Evolutionary conservation across 1,140 invertebrate species (phyloP).

Genomic region (Meloidogyne hapla): DNA sequence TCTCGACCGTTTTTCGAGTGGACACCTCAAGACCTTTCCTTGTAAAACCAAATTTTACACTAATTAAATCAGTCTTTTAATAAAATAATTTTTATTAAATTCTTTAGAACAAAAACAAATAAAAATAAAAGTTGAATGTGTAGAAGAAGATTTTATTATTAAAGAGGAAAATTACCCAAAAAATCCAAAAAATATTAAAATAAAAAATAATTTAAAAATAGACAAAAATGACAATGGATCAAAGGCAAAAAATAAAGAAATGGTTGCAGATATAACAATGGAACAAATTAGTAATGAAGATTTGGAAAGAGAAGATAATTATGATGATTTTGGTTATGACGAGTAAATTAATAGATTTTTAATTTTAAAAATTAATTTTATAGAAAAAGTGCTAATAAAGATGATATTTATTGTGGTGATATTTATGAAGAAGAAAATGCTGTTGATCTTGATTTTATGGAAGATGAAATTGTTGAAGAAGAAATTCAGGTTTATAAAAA

Average conservation of each 20-base stretch:
- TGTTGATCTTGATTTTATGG: constrained; percentile 3
- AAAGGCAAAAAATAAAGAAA: not conserved
- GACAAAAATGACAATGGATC: not conserved
- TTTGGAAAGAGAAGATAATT: not conserved
- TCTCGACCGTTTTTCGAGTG: too few relatives aligned
- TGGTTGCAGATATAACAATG: not conserved
- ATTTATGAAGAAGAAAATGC: not conserved
- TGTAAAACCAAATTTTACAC: too few relatives aligned
- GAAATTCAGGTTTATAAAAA: not conserved
- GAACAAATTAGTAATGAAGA: constrained; percentile 1
- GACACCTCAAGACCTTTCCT: too few relatives aligned
- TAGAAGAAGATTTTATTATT: too few relatives aligned
- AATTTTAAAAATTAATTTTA: not conserved
- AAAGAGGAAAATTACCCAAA: too few relatives aligned
- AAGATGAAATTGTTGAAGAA: not conserved
- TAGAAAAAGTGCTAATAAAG: not conserved
- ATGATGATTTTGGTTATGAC: not conserved
- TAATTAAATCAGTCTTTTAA: too few relatives aligned
- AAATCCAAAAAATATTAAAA: not conserved
- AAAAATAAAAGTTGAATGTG: too few relatives aligned
- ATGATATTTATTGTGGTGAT: not conserved
- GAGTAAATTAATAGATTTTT: not conserved
- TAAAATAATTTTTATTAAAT: too few relatives aligned
- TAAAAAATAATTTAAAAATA: not conserved
- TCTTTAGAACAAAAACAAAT: too few relatives aligned